Conservation (phyloP, 2,113 vertebrate species). For the Oxyruncus cristatus region DNA sequence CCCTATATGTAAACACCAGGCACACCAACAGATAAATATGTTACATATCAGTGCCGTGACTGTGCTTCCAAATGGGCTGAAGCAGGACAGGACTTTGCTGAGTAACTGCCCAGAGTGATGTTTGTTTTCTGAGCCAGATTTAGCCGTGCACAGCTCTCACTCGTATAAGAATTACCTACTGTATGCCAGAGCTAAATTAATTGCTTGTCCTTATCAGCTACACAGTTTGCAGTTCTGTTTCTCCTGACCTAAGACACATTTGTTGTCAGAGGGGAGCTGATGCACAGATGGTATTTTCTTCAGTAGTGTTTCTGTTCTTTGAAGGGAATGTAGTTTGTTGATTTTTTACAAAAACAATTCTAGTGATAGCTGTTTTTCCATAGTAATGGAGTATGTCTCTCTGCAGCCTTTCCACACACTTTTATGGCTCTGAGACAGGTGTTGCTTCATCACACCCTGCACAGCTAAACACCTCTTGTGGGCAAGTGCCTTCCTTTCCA, state of each 20-base stretch:
- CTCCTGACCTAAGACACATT: background rate
- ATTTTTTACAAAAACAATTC: background rate
- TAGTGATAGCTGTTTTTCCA: background rate
- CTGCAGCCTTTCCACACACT: background rate
- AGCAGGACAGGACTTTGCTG: background rate
- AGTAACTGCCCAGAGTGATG: background rate
- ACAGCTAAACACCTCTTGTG: background rate
- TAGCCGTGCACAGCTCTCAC: background rate
- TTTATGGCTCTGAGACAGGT: background rate
- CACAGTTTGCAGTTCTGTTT: background rate
- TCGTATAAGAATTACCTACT: background rate
- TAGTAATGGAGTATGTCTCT: background rate
- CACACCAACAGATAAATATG: background rate
- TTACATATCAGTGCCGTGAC: background rate
- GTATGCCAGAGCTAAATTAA: background rate
- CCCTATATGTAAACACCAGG: background rate
- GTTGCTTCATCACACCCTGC: background rate
- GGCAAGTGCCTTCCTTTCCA: background rate
- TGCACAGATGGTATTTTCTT: background rate
- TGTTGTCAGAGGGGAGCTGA: background rate
- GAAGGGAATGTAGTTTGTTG: background rate
- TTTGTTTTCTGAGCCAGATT: background rate
- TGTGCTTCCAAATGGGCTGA: background rate
- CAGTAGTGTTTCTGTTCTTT: background rate
- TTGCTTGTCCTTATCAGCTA: background rate